phyloP scores from a whole-genome alignment of 2,888 invertebrate species.

The Cenopis cana region DNA sequence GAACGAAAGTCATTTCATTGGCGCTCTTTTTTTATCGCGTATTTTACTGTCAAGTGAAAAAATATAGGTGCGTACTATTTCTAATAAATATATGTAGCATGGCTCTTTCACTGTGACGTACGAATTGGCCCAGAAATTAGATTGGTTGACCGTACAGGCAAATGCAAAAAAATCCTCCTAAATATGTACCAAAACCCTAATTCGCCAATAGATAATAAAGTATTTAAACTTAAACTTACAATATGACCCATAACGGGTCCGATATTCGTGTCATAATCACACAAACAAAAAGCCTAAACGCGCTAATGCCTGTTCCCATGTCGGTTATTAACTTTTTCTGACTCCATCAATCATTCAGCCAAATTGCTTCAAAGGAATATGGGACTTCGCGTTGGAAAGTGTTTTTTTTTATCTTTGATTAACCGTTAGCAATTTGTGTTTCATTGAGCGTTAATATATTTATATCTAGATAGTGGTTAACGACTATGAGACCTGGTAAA shows the following conservation, averaged over 20 bases:
- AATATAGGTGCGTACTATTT: too few species aligned
- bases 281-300: slow-evolving; percentile 46
- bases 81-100: too few species aligned
- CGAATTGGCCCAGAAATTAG: too few species aligned
- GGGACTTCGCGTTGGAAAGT: slow-evolving; percentile 47
- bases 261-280: slow-evolving; percentile 38
- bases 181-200: too few species aligned
- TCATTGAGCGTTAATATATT: slow-evolving; percentile 35
- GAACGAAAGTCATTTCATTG: too few species aligned
- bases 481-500: background rate
- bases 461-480: background rate
- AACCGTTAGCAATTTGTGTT: slow-evolving; percentile 46
- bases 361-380: slow-evolving; percentile 46
- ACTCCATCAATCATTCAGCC: slow-evolving; percentile 55
- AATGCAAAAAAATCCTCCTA: too few species aligned
- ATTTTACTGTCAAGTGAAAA: too few species aligned
- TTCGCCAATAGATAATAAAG: background rate
- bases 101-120: too few species aligned
- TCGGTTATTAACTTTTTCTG: slow-evolving; percentile 58
- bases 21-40: too few species aligned
- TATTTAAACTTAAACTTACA: slow-evolving; percentile 4
- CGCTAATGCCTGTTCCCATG: slow-evolving; percentile 50
- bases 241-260: slow-evolving; percentile 16
- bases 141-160: too few species aligned
- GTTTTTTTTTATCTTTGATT: slow-evolving; percentile 34